Percentiles rank a stretch among this genome's conserved stretches.
These are phyloP conservation scores for Nemapogon koenigi DNA, from an alignment of 2,888 invertebrate species.

Conservation along the genomic window DNA sequence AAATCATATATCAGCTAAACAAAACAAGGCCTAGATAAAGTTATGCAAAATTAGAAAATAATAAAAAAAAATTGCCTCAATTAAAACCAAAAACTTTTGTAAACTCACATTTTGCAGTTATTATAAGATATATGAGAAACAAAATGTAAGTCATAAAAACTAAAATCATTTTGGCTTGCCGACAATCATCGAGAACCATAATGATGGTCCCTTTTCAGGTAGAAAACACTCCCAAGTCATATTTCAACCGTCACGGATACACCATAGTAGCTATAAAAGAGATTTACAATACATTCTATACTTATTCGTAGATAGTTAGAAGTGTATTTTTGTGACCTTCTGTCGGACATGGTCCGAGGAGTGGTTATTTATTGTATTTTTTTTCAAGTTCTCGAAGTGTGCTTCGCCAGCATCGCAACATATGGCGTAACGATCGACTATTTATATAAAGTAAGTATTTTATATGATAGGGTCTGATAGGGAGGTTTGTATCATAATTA, in stretches of 20 bases:
- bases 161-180: slow-evolving; percentile 49
- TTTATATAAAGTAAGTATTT: too few species aligned
- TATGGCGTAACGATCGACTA: slow-evolving; percentile 50
- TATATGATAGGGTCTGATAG: too few species aligned
- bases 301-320: slow-evolving; percentile 53
- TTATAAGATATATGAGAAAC: slow-evolving; percentile 23
- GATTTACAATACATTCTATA: slow-evolving; percentile 52
- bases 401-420: slow-evolving; percentile 29
- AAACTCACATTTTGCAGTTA: neutral
- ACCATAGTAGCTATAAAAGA: slow-evolving; percentile 52
- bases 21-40: slow-evolving; percentile 16
- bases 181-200: slow-evolving; percentile 53
- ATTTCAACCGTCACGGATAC: slow-evolving; percentile 57
- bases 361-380: slow-evolving; percentile 39
- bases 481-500: too few species aligned
- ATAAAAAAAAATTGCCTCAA: slow-evolving; percentile 10
- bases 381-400: slow-evolving; percentile 32
- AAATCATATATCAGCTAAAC: neutral
- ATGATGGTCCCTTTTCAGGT: slow-evolving; percentile 60
- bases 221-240: slow-evolving; percentile 55
- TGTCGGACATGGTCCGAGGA: slow-evolving; percentile 43
- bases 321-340: slow-evolving; percentile 45
- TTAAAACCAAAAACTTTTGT: neutral
- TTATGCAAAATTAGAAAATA: slow-evolving; percentile 10
- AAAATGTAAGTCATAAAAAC: slow-evolving; percentile 29